Evolutionary conservation across 2,888 invertebrate genomes (phyloP).

Genomic region (Diplazon laetatorius): DNA sequence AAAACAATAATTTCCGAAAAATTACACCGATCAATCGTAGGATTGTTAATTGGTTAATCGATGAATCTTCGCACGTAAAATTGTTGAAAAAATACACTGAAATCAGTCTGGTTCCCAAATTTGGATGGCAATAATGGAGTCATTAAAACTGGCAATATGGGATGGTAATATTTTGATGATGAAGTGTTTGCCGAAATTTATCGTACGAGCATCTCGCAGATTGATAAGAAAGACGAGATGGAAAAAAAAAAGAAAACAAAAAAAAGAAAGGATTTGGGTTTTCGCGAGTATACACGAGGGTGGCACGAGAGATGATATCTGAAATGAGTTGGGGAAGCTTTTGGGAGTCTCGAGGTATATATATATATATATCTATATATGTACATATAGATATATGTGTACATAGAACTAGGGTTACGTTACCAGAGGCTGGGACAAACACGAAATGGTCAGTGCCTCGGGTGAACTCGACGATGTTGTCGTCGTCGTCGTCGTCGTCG

Average conservation of each 20-base stretch:
- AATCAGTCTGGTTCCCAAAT: no score
- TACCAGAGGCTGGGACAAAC: slow-evolving; percentile 11
- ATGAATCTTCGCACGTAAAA: no score
- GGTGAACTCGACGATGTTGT: slow-evolving; percentile 45
- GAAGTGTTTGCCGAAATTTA: background rate
- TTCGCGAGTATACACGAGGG: slow-evolving; percentile 35
- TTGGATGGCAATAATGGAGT: no score
- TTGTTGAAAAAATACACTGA: no score
- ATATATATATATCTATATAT: no score
- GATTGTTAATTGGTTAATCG: no score
- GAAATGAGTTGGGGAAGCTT: slow-evolving; percentile 61
- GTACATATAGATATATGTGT: no score
- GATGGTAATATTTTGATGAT: background rate
- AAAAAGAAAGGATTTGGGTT: slow-evolving; percentile 3
- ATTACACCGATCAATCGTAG: no score
- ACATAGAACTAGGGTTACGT: slow-evolving; percentile 25
- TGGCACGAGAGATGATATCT: slow-evolving; percentile 55
- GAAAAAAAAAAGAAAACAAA: no score
- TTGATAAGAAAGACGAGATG: no score
- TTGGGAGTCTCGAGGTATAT: slow-evolving; percentile 39
- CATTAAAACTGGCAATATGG: no score
- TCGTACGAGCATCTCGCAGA: background rate
- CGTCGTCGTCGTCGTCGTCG: slow-evolving; percentile 54
- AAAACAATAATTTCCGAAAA: no score
- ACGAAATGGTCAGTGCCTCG: slow-evolving; percentile 56